Conservation (phyloP, 1,140 invertebrate genomes). For the Leptopilina clavipes region DNA sequence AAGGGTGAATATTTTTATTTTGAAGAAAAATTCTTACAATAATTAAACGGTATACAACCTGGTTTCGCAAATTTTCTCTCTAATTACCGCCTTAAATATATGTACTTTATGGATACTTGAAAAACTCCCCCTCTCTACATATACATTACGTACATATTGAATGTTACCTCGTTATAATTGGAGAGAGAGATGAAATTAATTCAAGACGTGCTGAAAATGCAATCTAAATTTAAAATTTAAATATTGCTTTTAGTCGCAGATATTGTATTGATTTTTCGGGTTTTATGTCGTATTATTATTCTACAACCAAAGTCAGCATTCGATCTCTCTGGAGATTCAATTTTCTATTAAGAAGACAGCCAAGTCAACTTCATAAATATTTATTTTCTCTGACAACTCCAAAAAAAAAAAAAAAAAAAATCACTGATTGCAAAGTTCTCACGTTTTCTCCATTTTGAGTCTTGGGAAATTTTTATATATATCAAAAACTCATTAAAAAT, state of each 20-base stretch:
- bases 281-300: slow-evolving; percentile 53
- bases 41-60: background rate
- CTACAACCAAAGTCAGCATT: slow-evolving; percentile 51
- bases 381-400: slow-evolving; percentile 8
- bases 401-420: slow-evolving; percentile 10
- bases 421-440: slow-evolving; percentile 21
- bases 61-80: slow-evolving; percentile 1
- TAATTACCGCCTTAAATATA: slow-evolving; percentile 14
- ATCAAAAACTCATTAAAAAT: background rate
- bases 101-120: background rate
- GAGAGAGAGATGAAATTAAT: background rate
- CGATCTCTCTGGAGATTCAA: slow-evolving; percentile 44
- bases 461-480: background rate
- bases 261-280: slow-evolving; percentile 53
- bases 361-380: slow-evolving; percentile 16
- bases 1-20: slow-evolving; percentile 1
- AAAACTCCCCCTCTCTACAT: background rate
- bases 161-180: slow-evolving; percentile 20
- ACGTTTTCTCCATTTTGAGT: slow-evolving; percentile 2
- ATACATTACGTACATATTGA: slow-evolving; percentile 1
- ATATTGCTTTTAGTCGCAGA: slow-evolving; percentile 22
- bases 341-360: slow-evolving; percentile 13
- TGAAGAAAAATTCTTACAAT: background rate
- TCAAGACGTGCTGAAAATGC: slow-evolving; percentile 22
- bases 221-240: slow-evolving; percentile 28